Evolutionary conservation across 2,797 vertebrate genomes (phyloP).

Genomic region (Dermochelys coriacea): DNA sequence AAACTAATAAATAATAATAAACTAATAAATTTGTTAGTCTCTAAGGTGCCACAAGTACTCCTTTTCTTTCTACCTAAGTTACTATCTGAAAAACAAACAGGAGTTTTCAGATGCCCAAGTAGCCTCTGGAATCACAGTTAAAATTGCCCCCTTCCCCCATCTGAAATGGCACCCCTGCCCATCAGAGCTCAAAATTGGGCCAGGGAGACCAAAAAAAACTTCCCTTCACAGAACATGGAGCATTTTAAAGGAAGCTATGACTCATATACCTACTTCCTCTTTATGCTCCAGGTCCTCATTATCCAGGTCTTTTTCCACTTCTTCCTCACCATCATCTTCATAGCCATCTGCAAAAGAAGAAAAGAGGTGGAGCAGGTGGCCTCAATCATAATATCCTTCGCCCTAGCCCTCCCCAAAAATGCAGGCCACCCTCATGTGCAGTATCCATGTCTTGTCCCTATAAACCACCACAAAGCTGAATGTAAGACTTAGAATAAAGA

Average conservation of each 20-base stretch:
- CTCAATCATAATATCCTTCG: neutral
- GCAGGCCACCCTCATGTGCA: accelerated
- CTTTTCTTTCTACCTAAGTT: too few relatives aligned
- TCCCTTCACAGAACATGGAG: neutral
- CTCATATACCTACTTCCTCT: conserved; percentile 83
- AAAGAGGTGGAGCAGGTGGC: neutral
- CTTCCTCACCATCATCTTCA: conserved; percentile 85
- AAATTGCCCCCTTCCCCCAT: too few relatives aligned
- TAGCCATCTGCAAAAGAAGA: conserved; percentile 72
- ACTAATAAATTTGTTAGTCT: too few relatives aligned
- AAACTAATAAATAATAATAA: too few relatives aligned
- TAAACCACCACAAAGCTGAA: neutral
- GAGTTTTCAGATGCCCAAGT: too few relatives aligned
- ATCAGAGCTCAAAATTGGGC: neutral
- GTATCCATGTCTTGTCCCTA: neutral
- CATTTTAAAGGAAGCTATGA: neutral
- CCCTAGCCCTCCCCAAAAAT: neutral
- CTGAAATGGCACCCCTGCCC: neutral
- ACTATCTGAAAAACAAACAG: too few relatives aligned
- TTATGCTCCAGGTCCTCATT: conserved; percentile 78
- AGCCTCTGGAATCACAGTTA: too few relatives aligned
- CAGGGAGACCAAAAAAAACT: accelerated
- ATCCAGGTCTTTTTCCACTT: conserved; percentile 78
- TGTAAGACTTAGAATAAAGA: neutral
- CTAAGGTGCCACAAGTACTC: too few relatives aligned